Evolutionary conservation across 2,888 invertebrate species (phyloP).

Genomic region (Deroplatys truncata): DNA sequence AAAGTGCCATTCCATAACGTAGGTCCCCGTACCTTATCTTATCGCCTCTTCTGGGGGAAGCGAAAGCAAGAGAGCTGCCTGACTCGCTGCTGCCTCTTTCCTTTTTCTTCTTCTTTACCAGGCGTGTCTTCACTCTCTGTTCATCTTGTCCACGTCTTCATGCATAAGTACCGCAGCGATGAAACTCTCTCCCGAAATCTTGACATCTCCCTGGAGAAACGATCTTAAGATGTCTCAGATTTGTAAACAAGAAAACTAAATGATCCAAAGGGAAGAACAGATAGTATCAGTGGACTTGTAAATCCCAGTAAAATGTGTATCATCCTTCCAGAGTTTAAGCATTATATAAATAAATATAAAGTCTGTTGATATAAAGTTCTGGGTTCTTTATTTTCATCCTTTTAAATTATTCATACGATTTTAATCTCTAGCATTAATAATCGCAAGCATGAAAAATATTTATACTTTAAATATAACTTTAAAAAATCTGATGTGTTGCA

Average conservation of each 20-base stretch:
- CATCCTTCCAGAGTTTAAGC: too few relatives aligned
- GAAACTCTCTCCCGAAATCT: not conserved
- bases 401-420: too few relatives aligned
- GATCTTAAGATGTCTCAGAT: not conserved
- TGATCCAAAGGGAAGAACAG: too few relatives aligned
- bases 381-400: too few relatives aligned
- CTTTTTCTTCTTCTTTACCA: not conserved
- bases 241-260: not conserved
- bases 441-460: too few relatives aligned
- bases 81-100: constrained; percentile 18
- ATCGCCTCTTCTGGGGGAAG: constrained; percentile 13
- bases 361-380: too few relatives aligned
- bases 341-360: too few relatives aligned
- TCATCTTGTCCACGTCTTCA: not conserved
- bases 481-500: too few relatives aligned
- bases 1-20: constrained; percentile 65
- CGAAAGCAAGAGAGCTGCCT: constrained; percentile 33
- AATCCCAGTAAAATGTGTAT: too few relatives aligned
- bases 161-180: not conserved
- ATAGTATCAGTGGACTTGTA: too few relatives aligned
- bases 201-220: not conserved
- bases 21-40: constrained; percentile 46
- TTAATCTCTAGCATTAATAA: too few relatives aligned
- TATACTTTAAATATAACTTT: too few relatives aligned
- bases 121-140: not conserved